Conservation (phyloP, 1,140 invertebrate genomes). For the Drosophila serrata region DNA sequence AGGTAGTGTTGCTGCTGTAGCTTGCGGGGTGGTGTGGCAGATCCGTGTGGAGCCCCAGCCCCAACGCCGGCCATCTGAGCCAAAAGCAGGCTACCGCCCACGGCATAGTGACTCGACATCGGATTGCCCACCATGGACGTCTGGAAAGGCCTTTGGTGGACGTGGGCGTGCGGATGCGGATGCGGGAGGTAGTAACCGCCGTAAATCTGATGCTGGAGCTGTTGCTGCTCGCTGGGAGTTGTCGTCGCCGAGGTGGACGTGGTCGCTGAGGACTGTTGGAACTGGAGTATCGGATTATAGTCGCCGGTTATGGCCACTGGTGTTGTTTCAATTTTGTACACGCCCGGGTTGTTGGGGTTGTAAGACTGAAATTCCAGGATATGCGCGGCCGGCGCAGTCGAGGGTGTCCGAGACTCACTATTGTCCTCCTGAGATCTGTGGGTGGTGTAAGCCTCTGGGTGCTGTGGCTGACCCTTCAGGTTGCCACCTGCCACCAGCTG, state of each 20-base stretch:
- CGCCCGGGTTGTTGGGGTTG: constrained; percentile 84
- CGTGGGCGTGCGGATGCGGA: constrained; percentile 12
- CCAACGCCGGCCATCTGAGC: constrained; percentile 35
- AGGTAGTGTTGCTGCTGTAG: constrained; percentile 58
- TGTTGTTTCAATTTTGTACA: constrained; percentile 85
- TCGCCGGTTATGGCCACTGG: constrained; percentile 84
- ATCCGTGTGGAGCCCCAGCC: constrained; percentile 1
- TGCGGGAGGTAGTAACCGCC: constrained; percentile 46
- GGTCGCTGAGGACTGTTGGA: constrained; percentile 67
- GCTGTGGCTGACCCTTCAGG: constrained; percentile 23
- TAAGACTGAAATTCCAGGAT: constrained; percentile 85
- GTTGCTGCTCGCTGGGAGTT: constrained; percentile 62
- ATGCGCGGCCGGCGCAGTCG: constrained; percentile 61
- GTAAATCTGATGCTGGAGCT: constrained; percentile 46
- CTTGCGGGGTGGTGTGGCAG: constrained; percentile 30
- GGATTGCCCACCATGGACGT: constrained; percentile 17
- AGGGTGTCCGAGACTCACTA: constrained; percentile 13
- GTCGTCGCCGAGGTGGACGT: constrained; percentile 62
- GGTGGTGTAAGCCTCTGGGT: constrained; percentile 6
- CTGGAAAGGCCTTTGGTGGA: constrained; percentile 26
- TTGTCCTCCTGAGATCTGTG: constrained; percentile 20
- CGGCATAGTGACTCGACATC: constrained; percentile 53
- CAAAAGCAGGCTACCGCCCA: constrained; percentile 43
- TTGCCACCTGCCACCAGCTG: neutral
- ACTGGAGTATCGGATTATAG: constrained; percentile 83